A percentile compares a stretch with the other conserved stretches of the same genome.
These are phyloP conservation scores for Copsychus sechellarum DNA, from an alignment of 2,113 vertebrate species.

Conservation along the genomic window DNA sequence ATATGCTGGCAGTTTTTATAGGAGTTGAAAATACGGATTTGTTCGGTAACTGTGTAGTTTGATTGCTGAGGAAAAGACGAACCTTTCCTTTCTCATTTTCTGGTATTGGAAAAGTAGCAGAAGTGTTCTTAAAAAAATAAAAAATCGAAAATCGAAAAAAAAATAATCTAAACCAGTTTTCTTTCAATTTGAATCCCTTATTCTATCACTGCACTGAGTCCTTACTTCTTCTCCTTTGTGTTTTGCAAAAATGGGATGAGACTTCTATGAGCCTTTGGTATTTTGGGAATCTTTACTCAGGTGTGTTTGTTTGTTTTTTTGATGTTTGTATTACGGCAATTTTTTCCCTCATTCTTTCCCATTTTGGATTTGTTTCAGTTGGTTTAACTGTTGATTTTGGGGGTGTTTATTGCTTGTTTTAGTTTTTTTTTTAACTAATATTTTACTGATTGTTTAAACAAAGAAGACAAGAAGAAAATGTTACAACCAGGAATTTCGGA, in stretches of 20 bases:
- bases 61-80: neutral
- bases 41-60: neutral
- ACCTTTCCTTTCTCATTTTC: neutral
- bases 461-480: neutral
- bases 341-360: rapidly evolving
- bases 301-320: neutral
- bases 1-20: neutral
- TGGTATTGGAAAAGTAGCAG: neutral
- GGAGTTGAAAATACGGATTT: neutral
- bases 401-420: rapidly evolving
- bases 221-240: neutral
- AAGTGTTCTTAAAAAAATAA: rapidly evolving
- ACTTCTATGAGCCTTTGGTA: neutral
- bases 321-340: neutral
- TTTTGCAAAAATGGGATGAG: neutral
- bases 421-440: rapidly evolving
- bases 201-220: neutral
- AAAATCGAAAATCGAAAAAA: too few relatives aligned
- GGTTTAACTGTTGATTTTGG: neutral
- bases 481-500: neutral
- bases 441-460: neutral
- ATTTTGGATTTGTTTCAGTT: neutral
- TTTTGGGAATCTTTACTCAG: neutral
- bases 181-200: neutral
- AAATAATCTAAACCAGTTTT: neutral